Base-by-base conservation (phyloP, 2,113 vertebrate species). In the Camarhynchus parvulus region DNA sequence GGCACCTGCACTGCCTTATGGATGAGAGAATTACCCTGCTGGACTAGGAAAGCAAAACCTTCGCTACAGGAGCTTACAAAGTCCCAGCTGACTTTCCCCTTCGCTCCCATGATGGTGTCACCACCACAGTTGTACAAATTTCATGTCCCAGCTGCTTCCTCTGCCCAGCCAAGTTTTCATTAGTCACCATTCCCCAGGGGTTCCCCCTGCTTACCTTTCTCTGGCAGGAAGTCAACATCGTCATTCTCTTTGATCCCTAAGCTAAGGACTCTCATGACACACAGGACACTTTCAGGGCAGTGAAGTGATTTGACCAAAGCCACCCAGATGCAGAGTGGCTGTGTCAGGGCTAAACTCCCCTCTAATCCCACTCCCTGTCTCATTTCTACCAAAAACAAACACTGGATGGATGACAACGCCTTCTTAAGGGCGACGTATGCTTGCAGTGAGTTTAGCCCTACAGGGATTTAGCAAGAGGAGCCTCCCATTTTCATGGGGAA, bases 331-430 rank as follows among this genome's bases (percentile, higher is more conserved):
- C 10, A 83, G 50, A 59, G 64, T 16, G 47, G 55, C 64, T 87
- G 39, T 10, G 15, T 31, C 42, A 74, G 58, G 37, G 50, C 42
- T 83, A 83, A 89, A 24, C 9, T 23, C 2, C 2, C 18, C 35
- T 50, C 75, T 50, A 59, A 87, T 44, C 55, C 70, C 2, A 1
- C 16, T 90, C 70, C 37, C 70, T 83, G 73, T 75, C 66, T 49
- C 24, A 27, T 76, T 85, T 86, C 55, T 74, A 16, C 47, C 55
- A 37, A 92, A 90, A 96, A 27, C 66, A 78, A 91, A 72, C 63
- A 30, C 59, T 85, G 72, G 24, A 42, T 15, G 42, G 61, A 83
- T 70, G 90, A 39, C 82, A 89, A 55, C 2, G 0, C 69, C 49
- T 83, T 86, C 91, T 72, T 52, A 91, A 28, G 39, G 73, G 52